These are phyloP conservation scores for Takifugu bimaculatus DNA, from an alignment of 2,113 vertebrate genomes.

Conservation along the genomic window DNA sequence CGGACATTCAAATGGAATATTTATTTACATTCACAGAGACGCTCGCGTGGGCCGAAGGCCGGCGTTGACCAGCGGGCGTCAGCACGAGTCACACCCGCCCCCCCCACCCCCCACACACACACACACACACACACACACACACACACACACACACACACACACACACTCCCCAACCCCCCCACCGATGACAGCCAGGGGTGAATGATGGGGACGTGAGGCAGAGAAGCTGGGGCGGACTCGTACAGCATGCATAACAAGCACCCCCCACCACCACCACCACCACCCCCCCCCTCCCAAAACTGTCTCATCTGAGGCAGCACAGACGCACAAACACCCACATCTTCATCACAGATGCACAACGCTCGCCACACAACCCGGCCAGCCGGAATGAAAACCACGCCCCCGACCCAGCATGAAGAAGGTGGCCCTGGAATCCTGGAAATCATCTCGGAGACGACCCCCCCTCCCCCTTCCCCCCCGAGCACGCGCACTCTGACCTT, in stretches of 20 bases:
- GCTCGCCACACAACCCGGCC: slow-evolving; percentile 35
- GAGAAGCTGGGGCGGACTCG: slow-evolving; percentile 33
- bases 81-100: slow-evolving; percentile 27
- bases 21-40: neutral
- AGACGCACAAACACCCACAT: slow-evolving; percentile 13
- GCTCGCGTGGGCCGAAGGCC: neutral
- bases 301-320: slow-evolving; percentile 39
- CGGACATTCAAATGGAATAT: neutral
- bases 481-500: slow-evolving; percentile 43
- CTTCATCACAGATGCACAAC: too few relatives aligned
- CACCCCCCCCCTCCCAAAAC: slow-evolving; percentile 2
- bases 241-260: slow-evolving; percentile 55
- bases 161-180: slow-evolving; percentile 15
- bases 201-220: slow-evolving; percentile 52
- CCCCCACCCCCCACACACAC: slow-evolving; percentile 22
- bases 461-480: neutral
- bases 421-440: too few relatives aligned
- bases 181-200: slow-evolving; percentile 47
- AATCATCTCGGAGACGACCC: neutral
- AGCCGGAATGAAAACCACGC: slow-evolving; percentile 25
- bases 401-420: too few relatives aligned
- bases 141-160: too few relatives aligned
- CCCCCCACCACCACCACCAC: slow-evolving; percentile 21
- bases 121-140: too few relatives aligned
- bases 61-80: slow-evolving; percentile 31